phyloP scores from a whole-genome alignment of 2,888 invertebrate genomes.

The Heliconius ismenius region DNA sequence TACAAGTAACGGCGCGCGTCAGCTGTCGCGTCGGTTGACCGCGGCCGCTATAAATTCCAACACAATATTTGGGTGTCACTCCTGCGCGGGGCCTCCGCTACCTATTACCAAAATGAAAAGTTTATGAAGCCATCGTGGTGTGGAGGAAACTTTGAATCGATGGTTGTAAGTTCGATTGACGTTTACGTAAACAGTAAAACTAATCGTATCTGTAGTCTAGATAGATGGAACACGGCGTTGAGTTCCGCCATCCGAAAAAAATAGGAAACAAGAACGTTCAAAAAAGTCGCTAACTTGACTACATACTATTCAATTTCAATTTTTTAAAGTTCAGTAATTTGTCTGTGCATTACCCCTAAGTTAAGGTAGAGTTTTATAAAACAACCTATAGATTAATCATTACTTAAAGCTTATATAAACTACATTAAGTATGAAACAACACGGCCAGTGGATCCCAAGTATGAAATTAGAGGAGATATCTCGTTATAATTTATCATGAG shows the following conservation, averaged over 20 bases:
- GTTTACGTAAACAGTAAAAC: not conserved
- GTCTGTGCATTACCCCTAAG: too few relatives aligned
- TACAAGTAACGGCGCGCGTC: conserved; percentile 42
- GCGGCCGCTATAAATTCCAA: conserved; percentile 66
- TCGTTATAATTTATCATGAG: conserved; percentile 69
- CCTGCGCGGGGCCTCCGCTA: conserved; percentile 48
- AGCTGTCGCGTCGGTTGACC: conserved; percentile 56
- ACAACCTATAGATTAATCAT: not conserved
- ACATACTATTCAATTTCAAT: too few relatives aligned
- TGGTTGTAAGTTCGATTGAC: not conserved
- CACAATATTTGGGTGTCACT: conserved; percentile 67
- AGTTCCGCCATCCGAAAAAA: not conserved
- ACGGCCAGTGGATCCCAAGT: conserved; percentile 49
- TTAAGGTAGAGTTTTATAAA: too few relatives aligned
- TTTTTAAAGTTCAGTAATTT: too few relatives aligned
- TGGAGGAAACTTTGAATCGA: not conserved
- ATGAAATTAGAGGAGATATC: conserved; percentile 62
- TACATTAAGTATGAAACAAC: conserved; percentile 21
- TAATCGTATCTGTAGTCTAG: not conserved
- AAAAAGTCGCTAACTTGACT: too few relatives aligned
- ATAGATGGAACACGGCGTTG: not conserved
- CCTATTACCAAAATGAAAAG: conserved; percentile 38
- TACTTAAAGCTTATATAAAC: not conserved
- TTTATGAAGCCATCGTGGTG: conserved; percentile 20
- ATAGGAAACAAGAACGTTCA: too few relatives aligned